Evolutionary conservation across 2,113 vertebrate genomes (phyloP).

Genomic region (Ranitomeya imitator): DNA sequence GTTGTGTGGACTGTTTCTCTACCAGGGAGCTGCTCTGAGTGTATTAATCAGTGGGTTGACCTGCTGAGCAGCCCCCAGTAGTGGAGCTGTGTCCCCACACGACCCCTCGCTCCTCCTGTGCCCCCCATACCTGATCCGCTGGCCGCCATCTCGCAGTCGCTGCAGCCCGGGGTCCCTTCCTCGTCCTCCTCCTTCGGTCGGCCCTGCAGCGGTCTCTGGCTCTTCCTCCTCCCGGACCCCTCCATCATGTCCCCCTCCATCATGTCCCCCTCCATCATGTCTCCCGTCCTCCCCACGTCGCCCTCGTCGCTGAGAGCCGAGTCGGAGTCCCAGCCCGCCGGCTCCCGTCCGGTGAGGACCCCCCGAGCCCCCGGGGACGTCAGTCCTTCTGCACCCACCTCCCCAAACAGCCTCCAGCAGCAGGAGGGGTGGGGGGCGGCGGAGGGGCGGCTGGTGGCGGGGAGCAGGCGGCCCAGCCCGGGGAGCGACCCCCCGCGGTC

Average conservation of each 20-base stretch:
- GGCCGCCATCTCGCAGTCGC: slow-evolving; percentile 84
- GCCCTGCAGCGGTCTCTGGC: slow-evolving; percentile 59
- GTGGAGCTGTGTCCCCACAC: background rate
- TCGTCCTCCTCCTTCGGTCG: slow-evolving; percentile 59
- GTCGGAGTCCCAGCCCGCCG: slow-evolving; percentile 78
- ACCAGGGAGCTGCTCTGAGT: no score
- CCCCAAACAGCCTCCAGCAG: slow-evolving; percentile 87
- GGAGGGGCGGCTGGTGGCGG: slow-evolving; percentile 54
- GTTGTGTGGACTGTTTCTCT: no score
- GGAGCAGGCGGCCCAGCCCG: slow-evolving; percentile 60
- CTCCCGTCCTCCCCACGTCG: slow-evolving; percentile 1
- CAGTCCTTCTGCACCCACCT: slow-evolving; percentile 65
- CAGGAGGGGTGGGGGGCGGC: slow-evolving; percentile 76
- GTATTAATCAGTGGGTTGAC: background rate
- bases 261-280: slow-evolving; percentile 32
- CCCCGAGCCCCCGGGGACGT: slow-evolving; percentile 61
- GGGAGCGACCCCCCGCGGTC: slow-evolving; percentile 65
- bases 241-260: slow-evolving; percentile 51
- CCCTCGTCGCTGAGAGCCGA: slow-evolving; percentile 76
- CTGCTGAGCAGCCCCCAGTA: background rate
- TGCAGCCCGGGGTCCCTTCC: slow-evolving; percentile 73
- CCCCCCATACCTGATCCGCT: slow-evolving; percentile 78
- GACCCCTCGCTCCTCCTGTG: background rate
- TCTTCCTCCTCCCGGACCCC: slow-evolving; percentile 49
- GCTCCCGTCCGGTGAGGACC: slow-evolving; percentile 69